Evolutionary conservation across 1,140 invertebrate genomes (phyloP), one percentile per base, ranked within the genome.

Genomic region (Cyrtorhinus lividipennis): DNA sequence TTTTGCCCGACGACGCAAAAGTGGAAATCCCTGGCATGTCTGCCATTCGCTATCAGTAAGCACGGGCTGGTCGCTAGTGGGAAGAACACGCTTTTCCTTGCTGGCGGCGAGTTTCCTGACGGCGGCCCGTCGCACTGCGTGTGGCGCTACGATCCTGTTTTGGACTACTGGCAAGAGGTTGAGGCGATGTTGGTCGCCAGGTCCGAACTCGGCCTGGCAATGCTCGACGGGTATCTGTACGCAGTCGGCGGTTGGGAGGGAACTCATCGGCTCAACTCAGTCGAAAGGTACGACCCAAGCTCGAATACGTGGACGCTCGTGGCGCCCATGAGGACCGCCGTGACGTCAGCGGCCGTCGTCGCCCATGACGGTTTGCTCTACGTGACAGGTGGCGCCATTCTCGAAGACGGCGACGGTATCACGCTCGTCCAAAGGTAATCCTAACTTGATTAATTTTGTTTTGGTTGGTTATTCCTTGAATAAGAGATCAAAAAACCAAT

Each of bases 281-380:
- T 83, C 0, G 92, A 95, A 73, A 80, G 83, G 53, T 95, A 90
- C 72, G 86, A 92, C 73, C 88, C 91, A 0, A 76, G 80, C 12
- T 81, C 79, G 0, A 89, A 94, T 72, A 82, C 88, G 66, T 95
- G 92, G 93, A 88, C 87, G 0, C 76, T 86, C 65, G 83, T 95
- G 46, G 78, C 77, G 2, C 71, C 77, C 1, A 85, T 87, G 83
- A 75, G 73, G 67, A 62, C 76, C 69, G 72, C 76, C 5, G 68
- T 79, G 2, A 78, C 77, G 24, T 77, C 75, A 66, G 75, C 78
- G 53, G 76, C 78, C 46, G 76, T 78, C 8, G 76, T 74, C 2
- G 71, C 78, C 1, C 69, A 75, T 63, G 71, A 75, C 59, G 76
- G 78, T 2, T 69, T 71, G 64, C 67, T 79, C 0, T 79, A 77